Conservation (phyloP, 2,888 invertebrate genomes). For the Zygaena filipendulae region DNA sequence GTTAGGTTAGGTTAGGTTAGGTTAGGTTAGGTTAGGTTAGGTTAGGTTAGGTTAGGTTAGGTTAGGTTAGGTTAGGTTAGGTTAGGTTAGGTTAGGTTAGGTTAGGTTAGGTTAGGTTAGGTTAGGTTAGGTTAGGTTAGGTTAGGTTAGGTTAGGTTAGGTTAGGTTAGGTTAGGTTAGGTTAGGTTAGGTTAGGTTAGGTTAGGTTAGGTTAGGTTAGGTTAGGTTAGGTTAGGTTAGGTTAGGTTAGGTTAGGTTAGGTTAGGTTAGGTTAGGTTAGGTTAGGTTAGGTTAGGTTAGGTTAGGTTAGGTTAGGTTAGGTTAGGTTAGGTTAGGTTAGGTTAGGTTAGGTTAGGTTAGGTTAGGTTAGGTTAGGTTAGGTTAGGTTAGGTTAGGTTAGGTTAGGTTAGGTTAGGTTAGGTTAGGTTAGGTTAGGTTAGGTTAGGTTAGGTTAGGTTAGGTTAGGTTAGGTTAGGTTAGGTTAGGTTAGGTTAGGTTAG, state of each 20-base stretch:
- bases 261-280: conserved; percentile 15
- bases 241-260: conserved; percentile 14
- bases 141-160: conserved; percentile 11
- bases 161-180: conserved; percentile 12
- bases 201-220: conserved; percentile 7
- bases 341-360: conserved; percentile 11
- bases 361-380: conserved; percentile 11
- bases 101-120: conserved; percentile 13
- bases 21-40: conserved; percentile 22
- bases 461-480: conserved; percentile 13
- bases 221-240: conserved; percentile 13
- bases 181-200: conserved; percentile 13
- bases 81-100: conserved; percentile 18
- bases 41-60: conserved; percentile 21
- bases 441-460: conserved; percentile 13
- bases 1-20: conserved; percentile 20
- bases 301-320: conserved; percentile 15
- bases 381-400: conserved; percentile 11
- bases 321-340: conserved; percentile 11
- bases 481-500: conserved; percentile 11
- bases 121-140: conserved; percentile 12
- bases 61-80: conserved; percentile 20
- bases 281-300: conserved; percentile 16
- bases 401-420: conserved; percentile 13
- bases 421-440: conserved; percentile 13